Evolutionary conservation across 1,140 invertebrate genomes (phyloP).

Genomic region (Oryctes rhinoceros): DNA sequence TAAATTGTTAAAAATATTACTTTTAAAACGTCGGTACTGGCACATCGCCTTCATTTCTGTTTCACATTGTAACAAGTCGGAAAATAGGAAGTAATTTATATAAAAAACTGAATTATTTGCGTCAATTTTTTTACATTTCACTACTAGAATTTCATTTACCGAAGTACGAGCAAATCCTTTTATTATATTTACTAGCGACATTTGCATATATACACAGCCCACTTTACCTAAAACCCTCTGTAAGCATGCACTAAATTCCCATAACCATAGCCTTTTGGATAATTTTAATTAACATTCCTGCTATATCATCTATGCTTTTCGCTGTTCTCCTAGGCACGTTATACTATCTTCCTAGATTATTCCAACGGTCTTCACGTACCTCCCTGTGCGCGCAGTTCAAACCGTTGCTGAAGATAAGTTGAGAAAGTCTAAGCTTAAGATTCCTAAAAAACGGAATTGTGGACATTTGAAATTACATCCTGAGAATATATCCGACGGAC

Average conservation of each 20-base stretch:
- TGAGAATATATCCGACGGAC: background rate
- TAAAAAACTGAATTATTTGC: background rate
- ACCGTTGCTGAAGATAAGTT: background rate
- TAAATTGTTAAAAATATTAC: too few relatives aligned
- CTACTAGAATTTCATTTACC: background rate
- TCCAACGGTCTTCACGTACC: background rate
- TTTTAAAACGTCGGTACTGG: too few relatives aligned
- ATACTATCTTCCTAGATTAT: slow-evolving; percentile 13
- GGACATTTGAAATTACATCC: background rate
- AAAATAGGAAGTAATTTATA: too few relatives aligned
- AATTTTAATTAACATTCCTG: slow-evolving; percentile 31
- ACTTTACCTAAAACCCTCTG: background rate
- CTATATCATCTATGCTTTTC: background rate
- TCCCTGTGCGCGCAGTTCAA: background rate
- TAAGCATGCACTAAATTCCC: background rate
- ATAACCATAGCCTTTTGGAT: background rate
- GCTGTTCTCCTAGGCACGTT: background rate
- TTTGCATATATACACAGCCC: slow-evolving; percentile 19
- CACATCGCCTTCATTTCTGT: too few relatives aligned
- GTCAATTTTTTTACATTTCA: background rate
- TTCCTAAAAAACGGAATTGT: background rate
- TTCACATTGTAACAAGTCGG: too few relatives aligned
- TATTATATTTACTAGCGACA: slow-evolving; percentile 14
- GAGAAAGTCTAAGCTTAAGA: background rate
- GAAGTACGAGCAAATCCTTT: background rate